Percentiles rank a stretch among this genome's conserved stretches.
These are phyloP conservation scores for Ctenopoma multispine DNA, from an alignment of 2,797 vertebrate species.

Conservation along the genomic window DNA sequence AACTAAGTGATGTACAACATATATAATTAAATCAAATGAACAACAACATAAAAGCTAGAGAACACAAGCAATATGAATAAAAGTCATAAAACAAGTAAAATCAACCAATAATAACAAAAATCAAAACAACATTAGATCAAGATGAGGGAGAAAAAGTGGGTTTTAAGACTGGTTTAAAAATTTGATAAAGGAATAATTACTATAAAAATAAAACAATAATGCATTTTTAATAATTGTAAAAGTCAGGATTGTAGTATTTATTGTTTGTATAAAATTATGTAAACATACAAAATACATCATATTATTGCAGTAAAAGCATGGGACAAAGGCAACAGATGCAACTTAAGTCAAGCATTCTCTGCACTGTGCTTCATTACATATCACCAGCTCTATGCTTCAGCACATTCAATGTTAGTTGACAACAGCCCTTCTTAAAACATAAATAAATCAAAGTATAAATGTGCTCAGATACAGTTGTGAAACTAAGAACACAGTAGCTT, in stretches of 20 bases:
- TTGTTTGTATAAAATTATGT: conserved; percentile 36
- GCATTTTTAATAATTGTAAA: not conserved
- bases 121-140: too few species aligned
- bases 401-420: conserved; percentile 6
- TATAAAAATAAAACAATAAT: not conserved
- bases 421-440: conserved; percentile 25
- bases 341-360: not conserved
- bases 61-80: too few species aligned
- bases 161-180: too few species aligned
- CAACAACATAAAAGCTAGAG: too few species aligned
- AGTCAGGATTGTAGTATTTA: conserved; percentile 20
- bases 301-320: conserved; percentile 13
- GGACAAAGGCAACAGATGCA: conserved; percentile 14
- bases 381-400: conserved; percentile 33
- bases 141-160: too few species aligned
- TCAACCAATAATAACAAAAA: too few species aligned
- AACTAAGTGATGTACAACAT: too few species aligned
- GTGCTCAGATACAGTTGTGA: conserved; percentile 9
- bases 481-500: not conserved
- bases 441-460: conserved; percentile 57
- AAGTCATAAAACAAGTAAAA: too few species aligned
- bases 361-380: conserved; percentile 39
- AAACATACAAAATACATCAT: conserved; percentile 47
- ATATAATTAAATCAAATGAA: too few species aligned
- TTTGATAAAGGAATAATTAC: not conserved